Evolutionary conservation across 2,888 invertebrate species (phyloP), one percentile per base, ranked within the genome.

Genomic region (Lutraria lutraria): DNA sequence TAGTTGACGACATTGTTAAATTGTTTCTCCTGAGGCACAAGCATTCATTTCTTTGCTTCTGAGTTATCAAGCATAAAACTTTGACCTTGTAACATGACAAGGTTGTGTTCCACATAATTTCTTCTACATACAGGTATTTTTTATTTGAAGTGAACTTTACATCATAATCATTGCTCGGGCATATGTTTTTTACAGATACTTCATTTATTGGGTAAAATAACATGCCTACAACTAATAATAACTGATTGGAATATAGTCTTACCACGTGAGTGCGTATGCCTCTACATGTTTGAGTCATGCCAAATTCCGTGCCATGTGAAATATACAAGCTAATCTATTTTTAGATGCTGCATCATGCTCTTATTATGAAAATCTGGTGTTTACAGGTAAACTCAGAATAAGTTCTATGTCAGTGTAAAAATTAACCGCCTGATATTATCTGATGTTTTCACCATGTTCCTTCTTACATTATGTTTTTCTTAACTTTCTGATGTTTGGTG

Each of bases 311-410:
- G 25, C 80, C 85, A 85, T 85, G 80, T 80, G 85, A 85, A 79
- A 79, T 25, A 68, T 68, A 79, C n/a, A 53, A 34, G 72, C 76
- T 3, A n/a, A 81, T 81, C 52, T 85, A 85, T 80, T 54, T 79
- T 31, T 85, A 80, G 85, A 31, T 53, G 56, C 85, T 85, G 85
- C 80, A 85, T 85, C 85, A 85, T 85, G 56, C 31, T 34, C 21
- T 12, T 54, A 60, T 21, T 56, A 80, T 80, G 85, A 85, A 53
- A 85, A 56, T 31, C 56, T 72, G 21, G 31, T 80, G 79, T 80
- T n/a, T 79, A 85, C 85, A 85, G 85, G 85, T 85, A 85, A 85
- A 76, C 76, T 34, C 34, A 34, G 76, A 76, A 76, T n/a, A 85
- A 84, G 72, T 84, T 72, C 63, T 63, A 53, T 53, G 76, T 80